phyloP scores from a whole-genome alignment of 1,140 invertebrate genomes.

The Magallana angulata region DNA sequence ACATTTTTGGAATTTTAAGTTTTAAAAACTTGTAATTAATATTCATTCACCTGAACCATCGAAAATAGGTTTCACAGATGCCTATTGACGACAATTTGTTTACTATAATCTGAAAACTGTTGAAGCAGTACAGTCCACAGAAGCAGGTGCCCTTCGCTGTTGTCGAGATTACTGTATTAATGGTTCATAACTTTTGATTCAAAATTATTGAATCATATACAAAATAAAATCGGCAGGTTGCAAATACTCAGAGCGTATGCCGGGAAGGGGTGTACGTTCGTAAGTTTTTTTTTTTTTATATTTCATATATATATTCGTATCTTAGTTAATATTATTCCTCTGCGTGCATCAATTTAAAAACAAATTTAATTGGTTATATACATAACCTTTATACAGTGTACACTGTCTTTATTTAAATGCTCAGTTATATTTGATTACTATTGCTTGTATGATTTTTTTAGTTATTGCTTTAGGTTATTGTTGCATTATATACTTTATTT shows the following conservation, averaged over 20 bases:
- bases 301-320: too few relatives aligned
- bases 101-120: neutral
- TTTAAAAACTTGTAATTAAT: conserved; percentile 21
- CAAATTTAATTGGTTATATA: too few relatives aligned
- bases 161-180: neutral
- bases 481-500: too few relatives aligned
- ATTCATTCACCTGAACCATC: neutral
- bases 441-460: too few relatives aligned
- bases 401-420: too few relatives aligned
- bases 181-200: conserved; percentile 28
- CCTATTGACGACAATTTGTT: neutral
- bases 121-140: neutral
- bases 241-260: neutral
- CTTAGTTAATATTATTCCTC: too few relatives aligned
- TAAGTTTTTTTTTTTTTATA: too few relatives aligned
- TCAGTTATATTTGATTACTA: too few relatives aligned
- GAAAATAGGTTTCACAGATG: neutral
- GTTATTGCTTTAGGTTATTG: too few relatives aligned
- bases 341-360: too few relatives aligned
- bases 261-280: too few relatives aligned
- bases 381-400: too few relatives aligned
- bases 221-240: neutral
- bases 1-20: neutral
- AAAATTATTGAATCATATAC: conserved; percentile 30
- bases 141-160: neutral